Evolutionary conservation across 2,888 invertebrate genomes (phyloP), one percentile per base, ranked within the genome.

Genomic region (Rhamnusium bicolor): DNA sequence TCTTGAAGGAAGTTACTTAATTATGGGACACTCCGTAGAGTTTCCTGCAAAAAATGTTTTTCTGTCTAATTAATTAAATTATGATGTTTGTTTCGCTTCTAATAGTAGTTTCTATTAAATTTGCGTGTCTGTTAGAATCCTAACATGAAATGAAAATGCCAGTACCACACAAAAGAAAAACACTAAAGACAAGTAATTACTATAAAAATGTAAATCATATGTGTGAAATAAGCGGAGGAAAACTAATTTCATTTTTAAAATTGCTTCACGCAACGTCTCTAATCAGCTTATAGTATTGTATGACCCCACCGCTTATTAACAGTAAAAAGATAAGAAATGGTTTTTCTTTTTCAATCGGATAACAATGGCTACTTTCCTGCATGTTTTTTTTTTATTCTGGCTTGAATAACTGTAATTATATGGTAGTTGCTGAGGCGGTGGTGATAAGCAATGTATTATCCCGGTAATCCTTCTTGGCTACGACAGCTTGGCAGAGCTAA

Each of bases 391-490:
- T 53, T 68, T 62, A 56, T 60, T 60, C 54, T 27, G 29, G 47
- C 68, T 70, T 67, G 71, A 74, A 69, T 66, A 72, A 65, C 62
- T 54, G 71, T 78, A 78, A 78, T 78, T 78, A 78, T 72, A 73
- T 72, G 73, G 75, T 72, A 73, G 75, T 71, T 75, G 63, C 71
- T 61, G 69, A 71, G 68, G 69, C 69, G 65, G 70, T 74, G 60
- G 73, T 74, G 80, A 79, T 80, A 80, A 80, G 80, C 75, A 73
- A 78, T 77, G 74, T 74, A 74, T 77, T 79, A 79, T 80, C 80
- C 75, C 68, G 66, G 74, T 77, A 78, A 82, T 82, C 80, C 80
- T 78, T 82, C 82, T 81, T 80, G 63, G 62, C 70, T 75, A 71
- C 76, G 81, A 81, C 82, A 81, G 82, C 78, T 74, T 69, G 67